phyloP scores from a whole-genome alignment of 2,113 vertebrate genomes.

The Dromiciops gliroides region DNA sequence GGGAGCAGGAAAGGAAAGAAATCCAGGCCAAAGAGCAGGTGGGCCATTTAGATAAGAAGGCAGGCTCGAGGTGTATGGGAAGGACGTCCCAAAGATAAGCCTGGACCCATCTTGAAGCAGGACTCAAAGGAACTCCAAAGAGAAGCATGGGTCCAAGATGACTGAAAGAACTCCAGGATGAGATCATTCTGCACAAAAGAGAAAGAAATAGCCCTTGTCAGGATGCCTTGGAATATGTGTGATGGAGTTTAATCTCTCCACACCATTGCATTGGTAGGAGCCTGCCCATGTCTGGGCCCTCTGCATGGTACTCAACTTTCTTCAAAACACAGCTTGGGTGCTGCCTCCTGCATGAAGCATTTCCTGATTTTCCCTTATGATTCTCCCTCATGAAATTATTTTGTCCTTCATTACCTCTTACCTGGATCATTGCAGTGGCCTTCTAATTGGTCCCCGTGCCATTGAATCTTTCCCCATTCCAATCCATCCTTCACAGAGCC shows the following conservation, averaged over 20 bases:
- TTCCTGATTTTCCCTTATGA: neutral
- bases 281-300: neutral
- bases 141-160: neutral
- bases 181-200: neutral
- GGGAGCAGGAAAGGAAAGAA: neutral
- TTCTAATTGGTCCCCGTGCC: neutral
- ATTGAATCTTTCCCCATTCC: neutral
- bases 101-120: neutral
- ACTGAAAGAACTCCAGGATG: neutral
- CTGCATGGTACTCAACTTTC: neutral
- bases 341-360: neutral
- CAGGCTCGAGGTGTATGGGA: neutral
- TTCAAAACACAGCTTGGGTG: neutral
- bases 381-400: neutral
- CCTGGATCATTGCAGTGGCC: neutral
- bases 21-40: neutral
- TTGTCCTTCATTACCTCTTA: neutral
- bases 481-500: too few species aligned
- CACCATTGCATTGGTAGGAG: neutral
- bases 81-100: neutral
- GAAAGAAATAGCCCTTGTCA: neutral
- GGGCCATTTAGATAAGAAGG: neutral
- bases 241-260: too few species aligned
- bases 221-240: neutral
- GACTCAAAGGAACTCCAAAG: neutral